phyloP scores from a whole-genome alignment of 2,888 invertebrate genomes.

The Heterodera filipjevi region DNA sequence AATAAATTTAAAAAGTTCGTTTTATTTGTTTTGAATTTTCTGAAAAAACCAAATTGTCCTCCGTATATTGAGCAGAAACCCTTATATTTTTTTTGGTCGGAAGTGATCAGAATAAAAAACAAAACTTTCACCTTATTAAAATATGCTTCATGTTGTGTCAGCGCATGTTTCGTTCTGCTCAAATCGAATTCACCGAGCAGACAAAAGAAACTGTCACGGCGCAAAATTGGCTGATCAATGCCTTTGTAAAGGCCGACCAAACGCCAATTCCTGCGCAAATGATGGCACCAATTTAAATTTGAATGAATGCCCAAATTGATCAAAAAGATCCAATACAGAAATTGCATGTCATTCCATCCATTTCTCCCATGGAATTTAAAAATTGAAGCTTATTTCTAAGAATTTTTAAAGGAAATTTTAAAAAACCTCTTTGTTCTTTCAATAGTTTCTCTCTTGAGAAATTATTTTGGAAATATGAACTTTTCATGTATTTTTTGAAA shows the following conservation, averaged over 20 bases:
- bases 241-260: constrained; percentile 25
- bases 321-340: too few species aligned
- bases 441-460: too few species aligned
- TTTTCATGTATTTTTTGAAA: too few species aligned
- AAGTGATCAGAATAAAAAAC: neutral
- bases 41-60: too few species aligned
- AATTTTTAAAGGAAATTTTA: too few species aligned
- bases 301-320: too few species aligned
- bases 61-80: neutral
- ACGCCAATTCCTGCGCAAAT: constrained; percentile 31
- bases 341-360: too few species aligned
- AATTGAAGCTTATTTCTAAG: too few species aligned
- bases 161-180: constrained; percentile 45
- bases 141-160: constrained; percentile 26
- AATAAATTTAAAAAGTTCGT: too few species aligned
- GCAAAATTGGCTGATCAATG: constrained; percentile 55
- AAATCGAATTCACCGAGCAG: constrained; percentile 61
- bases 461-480: too few species aligned
- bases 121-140: neutral
- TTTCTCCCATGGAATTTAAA: neutral
- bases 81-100: neutral
- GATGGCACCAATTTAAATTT: neutral
- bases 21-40: too few species aligned
- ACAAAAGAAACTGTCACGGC: constrained; percentile 56
- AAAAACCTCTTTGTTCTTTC: too few species aligned